Percentiles rank a stretch among this genome's conserved stretches.
These are phyloP conservation scores for Drosophila testacea DNA, from an alignment of 2,888 invertebrate genomes.

Conservation along the genomic window DNA sequence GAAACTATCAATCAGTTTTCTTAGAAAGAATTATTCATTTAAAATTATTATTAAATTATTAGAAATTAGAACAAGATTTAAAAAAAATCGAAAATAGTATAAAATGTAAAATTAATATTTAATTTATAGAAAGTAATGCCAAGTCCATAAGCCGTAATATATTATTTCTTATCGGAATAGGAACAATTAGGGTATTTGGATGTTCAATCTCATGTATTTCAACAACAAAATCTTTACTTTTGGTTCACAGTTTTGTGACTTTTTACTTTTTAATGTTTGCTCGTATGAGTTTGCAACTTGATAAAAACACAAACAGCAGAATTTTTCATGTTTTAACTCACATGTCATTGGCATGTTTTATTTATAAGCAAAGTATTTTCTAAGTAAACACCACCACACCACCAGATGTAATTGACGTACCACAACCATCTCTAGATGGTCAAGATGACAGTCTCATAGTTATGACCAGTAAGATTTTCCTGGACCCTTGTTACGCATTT, in stretches of 20 bases:
- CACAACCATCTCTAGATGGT: constrained; percentile 14
- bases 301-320: constrained; percentile 18
- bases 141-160: too few species aligned
- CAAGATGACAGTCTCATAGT: background rate
- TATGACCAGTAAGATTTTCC: constrained; percentile 41
- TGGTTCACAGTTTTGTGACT: background rate
- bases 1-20: too few species aligned
- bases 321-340: constrained; percentile 50
- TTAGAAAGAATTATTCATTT: too few species aligned
- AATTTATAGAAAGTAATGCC: too few species aligned
- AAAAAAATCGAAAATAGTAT: too few species aligned
- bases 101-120: too few species aligned
- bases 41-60: too few species aligned
- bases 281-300: constrained; percentile 24
- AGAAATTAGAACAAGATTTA: too few species aligned
- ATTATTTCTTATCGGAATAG: background rate
- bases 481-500: constrained; percentile 38
- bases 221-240: background rate
- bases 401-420: background rate
- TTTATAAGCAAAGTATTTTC: constrained; percentile 61
- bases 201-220: background rate
- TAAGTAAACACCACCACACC: constrained; percentile 16
- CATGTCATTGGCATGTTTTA: constrained; percentile 65
- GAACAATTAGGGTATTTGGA: too few species aligned
- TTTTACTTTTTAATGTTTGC: background rate